Base-by-base conservation (phyloP, 2,113 vertebrate species). In the Catharus bicknelli region DNA sequence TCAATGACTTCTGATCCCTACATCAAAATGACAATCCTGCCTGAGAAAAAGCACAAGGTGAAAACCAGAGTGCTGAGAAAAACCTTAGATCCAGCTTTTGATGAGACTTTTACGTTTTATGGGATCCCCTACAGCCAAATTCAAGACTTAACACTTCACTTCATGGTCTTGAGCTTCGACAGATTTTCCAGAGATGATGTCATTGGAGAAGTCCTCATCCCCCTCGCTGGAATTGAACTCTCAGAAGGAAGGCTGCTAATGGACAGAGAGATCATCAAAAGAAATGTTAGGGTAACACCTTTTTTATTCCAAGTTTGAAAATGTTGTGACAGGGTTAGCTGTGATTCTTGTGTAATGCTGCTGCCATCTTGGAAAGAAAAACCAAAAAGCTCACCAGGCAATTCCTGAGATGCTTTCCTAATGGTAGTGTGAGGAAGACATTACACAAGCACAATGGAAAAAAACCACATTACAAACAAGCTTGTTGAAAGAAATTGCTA, bases 21-120 rank as follows among this genome's bases (percentile, higher is more conserved):
- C 96, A 99, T 99, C 97, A 99, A 99, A 97, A 98, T 99, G 98
- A 99, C 99, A 57, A 98, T 99, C 88, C 97, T 99, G 27, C 99
- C 99, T 1, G 99, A 99, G 97, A 99, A 99, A 95, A 99, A 99
- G 93, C 99, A 99, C 93, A 98, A 99, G 51, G 99, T 99, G 95
- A 99, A 99, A 98, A 99, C 99, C 72, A 98, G 99, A 90, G 99
- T 99, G 67, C 97, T 99, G 83, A 98, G 99, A 83, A 99, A 99
- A 97, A 99, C 99, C 53, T 98, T 99, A 90, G 99, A 99, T 90
- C 99, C 99, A 4, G 98, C 98, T 91, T 99, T 99, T 2, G 99
- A 99, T n/a, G 99, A 99, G 95, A 99, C 99, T 43, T 99, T 99
- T 95, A 99, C 98, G 0, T 99, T 99, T 95, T 99, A 99, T 40